Percentiles rank a stretch among this genome's conserved stretches.
Evolutionary conservation across 2,113 vertebrate genomes (phyloP).

Genomic region (Sturnus vulgaris): DNA sequence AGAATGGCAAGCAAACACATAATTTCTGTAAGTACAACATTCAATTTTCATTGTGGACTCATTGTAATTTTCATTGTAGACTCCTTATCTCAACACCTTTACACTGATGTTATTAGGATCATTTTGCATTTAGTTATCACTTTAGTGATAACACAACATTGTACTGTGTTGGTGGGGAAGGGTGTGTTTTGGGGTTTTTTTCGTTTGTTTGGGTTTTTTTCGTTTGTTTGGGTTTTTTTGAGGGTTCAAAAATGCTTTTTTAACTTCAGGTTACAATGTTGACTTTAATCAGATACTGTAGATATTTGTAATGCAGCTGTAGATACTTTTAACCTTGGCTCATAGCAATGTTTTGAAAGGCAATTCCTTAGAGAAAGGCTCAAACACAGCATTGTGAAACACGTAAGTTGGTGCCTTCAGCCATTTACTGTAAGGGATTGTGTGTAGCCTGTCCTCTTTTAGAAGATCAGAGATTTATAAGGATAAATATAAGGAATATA

Average conservation of each 20-base stretch:
- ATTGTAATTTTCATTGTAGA: neutral
- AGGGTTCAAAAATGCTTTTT: neutral
- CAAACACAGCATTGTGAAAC: neutral
- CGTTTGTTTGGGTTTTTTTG: neutral
- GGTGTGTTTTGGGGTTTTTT: accelerated
- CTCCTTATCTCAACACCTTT: neutral
- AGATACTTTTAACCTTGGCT: neutral
- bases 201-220: accelerated
- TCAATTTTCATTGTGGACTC: neutral
- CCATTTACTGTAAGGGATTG: neutral
- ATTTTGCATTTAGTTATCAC: neutral
- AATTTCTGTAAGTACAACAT: neutral
- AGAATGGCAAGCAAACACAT: neutral
- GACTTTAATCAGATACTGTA: neutral
- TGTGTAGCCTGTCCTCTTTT: neutral
- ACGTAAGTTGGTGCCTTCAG: neutral
- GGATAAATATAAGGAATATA: no score
- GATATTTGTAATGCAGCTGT: neutral
- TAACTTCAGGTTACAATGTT: neutral
- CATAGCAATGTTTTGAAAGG: neutral
- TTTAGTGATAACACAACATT: neutral
- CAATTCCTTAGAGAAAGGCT: neutral
- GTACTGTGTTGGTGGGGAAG: neutral
- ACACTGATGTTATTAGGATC: neutral
- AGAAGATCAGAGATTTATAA: neutral